A percentile compares a stretch with the other conserved stretches of the same genome.
These are phyloP conservation scores for Bos indicus DNA, from an alignment of 2,113 vertebrate species.

Conservation along the genomic window DNA sequence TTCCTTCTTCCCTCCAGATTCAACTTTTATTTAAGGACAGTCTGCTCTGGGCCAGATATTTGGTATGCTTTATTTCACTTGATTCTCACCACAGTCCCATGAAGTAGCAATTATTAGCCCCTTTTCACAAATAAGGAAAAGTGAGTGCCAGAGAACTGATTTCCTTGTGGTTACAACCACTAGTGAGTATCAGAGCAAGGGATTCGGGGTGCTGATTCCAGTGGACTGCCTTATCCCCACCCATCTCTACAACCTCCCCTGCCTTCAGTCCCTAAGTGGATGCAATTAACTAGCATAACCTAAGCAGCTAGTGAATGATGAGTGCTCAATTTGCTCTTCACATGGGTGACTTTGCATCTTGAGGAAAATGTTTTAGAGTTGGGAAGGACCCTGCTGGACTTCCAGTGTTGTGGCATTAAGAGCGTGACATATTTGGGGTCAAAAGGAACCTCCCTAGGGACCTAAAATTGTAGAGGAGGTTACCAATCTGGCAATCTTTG, in stretches of 20 bases:
- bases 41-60: background rate
- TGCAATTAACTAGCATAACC: background rate
- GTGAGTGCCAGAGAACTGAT: slow-evolving; percentile 1
- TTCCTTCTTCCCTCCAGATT: background rate
- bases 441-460: background rate
- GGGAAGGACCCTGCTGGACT: background rate
- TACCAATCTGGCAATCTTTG: background rate
- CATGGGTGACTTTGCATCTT: background rate
- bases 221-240: background rate
- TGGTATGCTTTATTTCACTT: background rate
- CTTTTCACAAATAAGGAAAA: slow-evolving; percentile 23
- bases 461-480: background rate
- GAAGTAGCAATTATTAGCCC: background rate
- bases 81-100: background rate
- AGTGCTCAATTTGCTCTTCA: background rate
- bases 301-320: background rate
- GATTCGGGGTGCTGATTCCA: slow-evolving; percentile 5
- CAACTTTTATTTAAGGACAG: slow-evolving; percentile 10
- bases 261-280: background rate
- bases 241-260: background rate
- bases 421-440: background rate
- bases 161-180: slow-evolving; percentile 44
- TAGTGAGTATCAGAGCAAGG: slow-evolving; percentile 9
- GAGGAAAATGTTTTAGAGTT: background rate
- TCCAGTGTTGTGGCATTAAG: background rate